These are phyloP conservation scores for Pteromalus puparum DNA, from an alignment of 1,140 invertebrate species.

Conservation along the genomic window DNA sequence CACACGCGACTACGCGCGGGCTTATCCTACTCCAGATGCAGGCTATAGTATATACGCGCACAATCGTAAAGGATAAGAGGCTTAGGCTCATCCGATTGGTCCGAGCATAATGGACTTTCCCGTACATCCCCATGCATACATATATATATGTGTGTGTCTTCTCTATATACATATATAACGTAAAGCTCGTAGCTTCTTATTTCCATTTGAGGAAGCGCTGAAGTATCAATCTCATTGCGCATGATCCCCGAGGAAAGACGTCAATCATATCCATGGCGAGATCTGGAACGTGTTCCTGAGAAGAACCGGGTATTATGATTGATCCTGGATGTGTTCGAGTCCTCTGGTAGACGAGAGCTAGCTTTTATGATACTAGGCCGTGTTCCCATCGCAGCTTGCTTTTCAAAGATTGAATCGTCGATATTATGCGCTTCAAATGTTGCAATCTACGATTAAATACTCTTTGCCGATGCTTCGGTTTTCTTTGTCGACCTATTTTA, in stretches of 20 bases:
- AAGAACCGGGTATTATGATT: neutral
- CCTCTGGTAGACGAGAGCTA: neutral
- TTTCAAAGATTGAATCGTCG: slow-evolving; percentile 9
- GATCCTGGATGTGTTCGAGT: slow-evolving; percentile 7
- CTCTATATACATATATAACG: neutral
- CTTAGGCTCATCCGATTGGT: slow-evolving; percentile 35
- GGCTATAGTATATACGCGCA: neutral
- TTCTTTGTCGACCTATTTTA: too few relatives aligned
- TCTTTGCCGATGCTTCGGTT: too few relatives aligned
- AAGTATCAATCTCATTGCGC: slow-evolving; percentile 36
- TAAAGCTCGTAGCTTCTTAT: neutral
- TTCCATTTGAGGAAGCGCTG: neutral
- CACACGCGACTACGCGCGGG: neutral
- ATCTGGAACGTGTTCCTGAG: slow-evolving; percentile 3
- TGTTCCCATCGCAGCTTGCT: too few relatives aligned
- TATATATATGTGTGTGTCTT: neutral
- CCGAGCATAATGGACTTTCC: slow-evolving; percentile 21
- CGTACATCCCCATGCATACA: neutral
- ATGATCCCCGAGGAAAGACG: slow-evolving; percentile 25
- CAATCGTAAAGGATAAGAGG: slow-evolving; percentile 41
- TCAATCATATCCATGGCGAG: slow-evolving; percentile 11
- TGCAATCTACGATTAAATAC: too few relatives aligned
- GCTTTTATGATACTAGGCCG: neutral
- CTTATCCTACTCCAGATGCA: neutral
- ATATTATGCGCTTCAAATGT: too few relatives aligned